Conservation (phyloP, 2,797 vertebrate genomes). For the Hydrocynus forskahlii region DNA sequence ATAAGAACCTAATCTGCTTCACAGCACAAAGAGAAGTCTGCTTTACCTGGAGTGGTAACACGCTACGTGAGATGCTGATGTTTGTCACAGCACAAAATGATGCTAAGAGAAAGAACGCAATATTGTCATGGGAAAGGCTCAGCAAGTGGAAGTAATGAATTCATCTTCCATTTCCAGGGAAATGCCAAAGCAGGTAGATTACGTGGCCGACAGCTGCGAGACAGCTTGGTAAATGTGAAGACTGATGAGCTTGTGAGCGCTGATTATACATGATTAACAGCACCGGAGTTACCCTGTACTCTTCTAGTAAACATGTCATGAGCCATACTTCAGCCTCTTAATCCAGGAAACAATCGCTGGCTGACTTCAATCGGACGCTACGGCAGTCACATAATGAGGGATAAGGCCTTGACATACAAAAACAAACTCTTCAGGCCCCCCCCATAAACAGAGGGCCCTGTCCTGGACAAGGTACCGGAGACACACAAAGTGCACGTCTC, state of each 20-base stretch:
- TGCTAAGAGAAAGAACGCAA: background rate
- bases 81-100: conserved; percentile 3
- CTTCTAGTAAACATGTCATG: conserved; percentile 50
- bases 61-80: background rate
- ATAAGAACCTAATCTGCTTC: background rate
- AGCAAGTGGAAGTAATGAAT: conserved; percentile 6
- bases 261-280: conserved; percentile 34
- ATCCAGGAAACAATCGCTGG: conserved; percentile 45
- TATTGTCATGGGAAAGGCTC: conserved; percentile 5
- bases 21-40: background rate
- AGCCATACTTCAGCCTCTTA: conserved; percentile 41
- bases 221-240: conserved; percentile 29
- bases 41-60: background rate
- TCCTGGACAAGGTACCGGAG: conserved; percentile 48
- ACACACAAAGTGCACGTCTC: conserved; percentile 50
- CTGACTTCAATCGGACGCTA: conserved; percentile 43
- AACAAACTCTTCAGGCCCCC: conserved; percentile 64
- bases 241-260: conserved; percentile 29
- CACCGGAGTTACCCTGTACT: background rate
- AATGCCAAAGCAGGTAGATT: conserved; percentile 5
- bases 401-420: conserved; percentile 57
- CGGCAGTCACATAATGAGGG: conserved; percentile 41
- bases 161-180: conserved; percentile 4
- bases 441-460: conserved; percentile 66
- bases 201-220: conserved; percentile 8